phyloP scores from a whole-genome alignment of 2,888 invertebrate species.

The Tetranychus truncatus region DNA sequence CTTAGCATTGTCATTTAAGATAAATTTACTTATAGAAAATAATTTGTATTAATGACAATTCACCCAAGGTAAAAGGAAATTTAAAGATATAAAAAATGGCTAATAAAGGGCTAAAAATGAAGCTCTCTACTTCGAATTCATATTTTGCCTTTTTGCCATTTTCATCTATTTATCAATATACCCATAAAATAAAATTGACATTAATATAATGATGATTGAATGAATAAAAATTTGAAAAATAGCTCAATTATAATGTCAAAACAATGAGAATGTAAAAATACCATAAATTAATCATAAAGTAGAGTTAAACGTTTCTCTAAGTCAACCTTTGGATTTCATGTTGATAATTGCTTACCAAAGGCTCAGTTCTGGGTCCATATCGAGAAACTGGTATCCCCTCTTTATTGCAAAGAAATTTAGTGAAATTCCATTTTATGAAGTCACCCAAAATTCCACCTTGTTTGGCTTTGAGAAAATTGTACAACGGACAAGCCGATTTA shows the following conservation, averaged over 20 bases:
- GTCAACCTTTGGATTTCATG: not conserved
- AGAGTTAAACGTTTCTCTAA: not conserved
- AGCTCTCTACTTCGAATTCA: no score
- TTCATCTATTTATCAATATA: not conserved
- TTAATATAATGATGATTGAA: no score
- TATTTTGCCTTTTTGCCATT: not conserved
- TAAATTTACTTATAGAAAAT: no score
- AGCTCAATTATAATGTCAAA: no score
- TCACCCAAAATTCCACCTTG: conserved; percentile 42
- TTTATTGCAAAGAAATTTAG: conserved; percentile 61
- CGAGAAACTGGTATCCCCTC: conserved; percentile 50
- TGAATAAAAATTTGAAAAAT: no score
- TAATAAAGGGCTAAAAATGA: no score
- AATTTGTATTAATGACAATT: no score
- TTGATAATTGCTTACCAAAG: not conserved
- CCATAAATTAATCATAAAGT: not conserved
- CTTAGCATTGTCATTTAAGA: no score
- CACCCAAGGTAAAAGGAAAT: no score
- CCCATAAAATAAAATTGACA: not conserved
- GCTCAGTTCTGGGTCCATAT: conserved; percentile 42
- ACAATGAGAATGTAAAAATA: not conserved
- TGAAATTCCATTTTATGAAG: conserved; percentile 72
- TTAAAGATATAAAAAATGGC: no score
- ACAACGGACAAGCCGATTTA: conserved; percentile 46
- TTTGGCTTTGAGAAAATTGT: conserved; percentile 43